Percentiles rank a stretch among this genome's conserved stretches.
Evolutionary conservation across 2,888 invertebrate species (phyloP).

Genomic region (Leptopilina drosophilae): DNA sequence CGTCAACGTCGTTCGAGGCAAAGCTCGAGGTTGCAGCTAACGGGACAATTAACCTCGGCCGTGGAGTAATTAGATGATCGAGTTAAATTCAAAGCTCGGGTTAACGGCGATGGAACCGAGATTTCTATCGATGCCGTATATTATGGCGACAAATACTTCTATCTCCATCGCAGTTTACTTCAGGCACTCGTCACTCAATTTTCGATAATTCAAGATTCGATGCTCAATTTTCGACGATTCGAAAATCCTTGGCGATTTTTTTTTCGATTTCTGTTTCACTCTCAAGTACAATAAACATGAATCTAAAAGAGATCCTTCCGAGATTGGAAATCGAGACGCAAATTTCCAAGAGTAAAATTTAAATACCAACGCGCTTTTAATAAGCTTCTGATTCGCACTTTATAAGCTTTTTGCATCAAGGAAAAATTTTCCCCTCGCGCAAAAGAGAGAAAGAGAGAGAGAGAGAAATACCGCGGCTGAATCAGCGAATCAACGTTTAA

Average conservation of each 20-base stretch:
- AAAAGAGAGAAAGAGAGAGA: no score
- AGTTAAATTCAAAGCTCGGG: constrained; percentile 70
- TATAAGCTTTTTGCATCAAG: constrained; percentile 16
- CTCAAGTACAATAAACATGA: no score
- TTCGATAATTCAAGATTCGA: no score
- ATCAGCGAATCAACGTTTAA: constrained; percentile 28
- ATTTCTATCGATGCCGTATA: constrained; percentile 35
- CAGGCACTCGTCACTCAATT: no score
- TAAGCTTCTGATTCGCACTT: constrained; percentile 26
- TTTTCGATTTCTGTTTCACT: no score
- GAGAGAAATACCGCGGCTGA: constrained; percentile 18
- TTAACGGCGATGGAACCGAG: constrained; percentile 59
- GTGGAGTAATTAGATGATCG: constrained; percentile 73
- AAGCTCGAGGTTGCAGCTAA: constrained; percentile 60
- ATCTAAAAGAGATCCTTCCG: no score
- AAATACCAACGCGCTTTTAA: constrained; percentile 16
- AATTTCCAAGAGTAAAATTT: not conserved
- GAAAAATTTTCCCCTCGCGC: constrained; percentile 18
- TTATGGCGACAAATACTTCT: constrained; percentile 25
- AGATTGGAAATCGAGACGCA: no score
- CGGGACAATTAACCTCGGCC: constrained; percentile 73
- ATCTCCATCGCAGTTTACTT: not conserved
- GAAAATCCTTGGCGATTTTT: no score
- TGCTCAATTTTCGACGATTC: no score
- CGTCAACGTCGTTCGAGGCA: constrained; percentile 37